Conservation (phyloP, 37 sponge, comb jelly and placozoan genomes). For the Aplysina aerophoba region DNA sequence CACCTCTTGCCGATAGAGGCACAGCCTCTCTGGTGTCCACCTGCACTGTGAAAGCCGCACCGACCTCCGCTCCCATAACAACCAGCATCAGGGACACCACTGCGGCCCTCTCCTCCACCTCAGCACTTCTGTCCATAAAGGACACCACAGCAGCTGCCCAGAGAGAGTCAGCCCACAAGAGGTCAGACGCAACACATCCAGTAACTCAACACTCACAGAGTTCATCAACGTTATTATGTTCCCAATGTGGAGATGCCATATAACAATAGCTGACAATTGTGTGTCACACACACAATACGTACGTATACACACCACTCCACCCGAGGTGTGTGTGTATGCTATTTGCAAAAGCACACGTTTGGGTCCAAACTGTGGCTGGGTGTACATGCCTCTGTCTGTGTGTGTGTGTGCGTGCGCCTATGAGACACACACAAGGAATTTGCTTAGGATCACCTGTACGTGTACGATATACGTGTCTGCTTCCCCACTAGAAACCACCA, state of each 20-base stretch:
- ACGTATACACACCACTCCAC: not conserved
- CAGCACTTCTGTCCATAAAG: not conserved
- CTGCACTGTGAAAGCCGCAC: not conserved
- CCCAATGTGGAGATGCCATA: not conserved
- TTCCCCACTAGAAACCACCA: no score
- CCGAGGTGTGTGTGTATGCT: no score
- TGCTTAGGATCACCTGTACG: no score
- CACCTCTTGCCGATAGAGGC: slow-evolving; percentile 30
- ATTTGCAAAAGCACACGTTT: no score
- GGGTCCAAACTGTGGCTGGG: no score
- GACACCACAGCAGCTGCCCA: not conserved
- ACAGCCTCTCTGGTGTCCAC: slow-evolving; percentile 7
- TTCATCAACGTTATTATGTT: not conserved
- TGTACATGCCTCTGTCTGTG: no score
- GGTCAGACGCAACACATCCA: not conserved
- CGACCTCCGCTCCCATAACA: slow-evolving; percentile 2
- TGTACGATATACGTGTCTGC: no score
- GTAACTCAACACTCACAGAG: not conserved
- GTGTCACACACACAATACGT: slow-evolving; percentile 1
- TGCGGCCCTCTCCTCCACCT: not conserved
- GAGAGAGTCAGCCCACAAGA: not conserved
- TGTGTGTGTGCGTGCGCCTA: no score
- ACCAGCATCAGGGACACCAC: slow-evolving; percentile 2
- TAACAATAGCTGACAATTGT: not conserved
- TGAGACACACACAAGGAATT: no score